phyloP scores from a whole-genome alignment of 1,140 invertebrate genomes.

The Drosophila insularis region DNA sequence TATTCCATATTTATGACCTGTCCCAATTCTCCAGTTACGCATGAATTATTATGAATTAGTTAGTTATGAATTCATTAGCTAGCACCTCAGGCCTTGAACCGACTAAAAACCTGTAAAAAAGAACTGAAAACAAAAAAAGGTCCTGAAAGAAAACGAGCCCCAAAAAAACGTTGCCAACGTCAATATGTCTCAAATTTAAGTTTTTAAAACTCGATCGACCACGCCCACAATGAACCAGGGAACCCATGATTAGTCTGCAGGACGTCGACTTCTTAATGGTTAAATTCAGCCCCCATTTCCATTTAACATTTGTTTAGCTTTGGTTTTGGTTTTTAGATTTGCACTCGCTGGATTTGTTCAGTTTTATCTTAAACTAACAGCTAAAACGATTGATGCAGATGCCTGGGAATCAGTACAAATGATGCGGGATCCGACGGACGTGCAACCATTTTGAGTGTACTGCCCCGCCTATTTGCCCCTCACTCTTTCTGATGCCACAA shows the following conservation, averaged over 20 bases:
- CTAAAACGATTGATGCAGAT: conserved; percentile 30
- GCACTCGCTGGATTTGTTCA: conserved; percentile 36
- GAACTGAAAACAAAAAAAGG: conserved; percentile 16
- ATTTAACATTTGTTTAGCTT: neutral
- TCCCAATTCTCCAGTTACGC: conserved; percentile 42
- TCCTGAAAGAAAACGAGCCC: conserved; percentile 4
- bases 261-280: neutral
- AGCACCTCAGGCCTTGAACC: conserved; percentile 57
- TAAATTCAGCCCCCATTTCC: neutral
- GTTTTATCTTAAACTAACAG: conserved; percentile 27
- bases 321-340: conserved; percentile 19
- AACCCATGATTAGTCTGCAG: conserved; percentile 3
- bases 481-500: conserved; percentile 33
- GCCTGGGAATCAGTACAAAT: conserved; percentile 33
- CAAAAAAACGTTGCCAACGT: conserved; percentile 50
- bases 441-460: conserved; percentile 48
- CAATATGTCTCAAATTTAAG: conserved; percentile 59
- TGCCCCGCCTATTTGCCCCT: too few species aligned
- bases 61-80: conserved; percentile 71
- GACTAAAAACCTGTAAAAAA: neutral
- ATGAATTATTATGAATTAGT: too few species aligned
- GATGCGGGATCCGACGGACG: conserved; percentile 53
- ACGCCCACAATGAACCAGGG: neutral
- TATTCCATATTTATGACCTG: conserved; percentile 65
- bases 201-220: conserved; percentile 15